phyloP scores from a whole-genome alignment of 2,797 vertebrate species.

The Neopelma chrysocephalum region DNA sequence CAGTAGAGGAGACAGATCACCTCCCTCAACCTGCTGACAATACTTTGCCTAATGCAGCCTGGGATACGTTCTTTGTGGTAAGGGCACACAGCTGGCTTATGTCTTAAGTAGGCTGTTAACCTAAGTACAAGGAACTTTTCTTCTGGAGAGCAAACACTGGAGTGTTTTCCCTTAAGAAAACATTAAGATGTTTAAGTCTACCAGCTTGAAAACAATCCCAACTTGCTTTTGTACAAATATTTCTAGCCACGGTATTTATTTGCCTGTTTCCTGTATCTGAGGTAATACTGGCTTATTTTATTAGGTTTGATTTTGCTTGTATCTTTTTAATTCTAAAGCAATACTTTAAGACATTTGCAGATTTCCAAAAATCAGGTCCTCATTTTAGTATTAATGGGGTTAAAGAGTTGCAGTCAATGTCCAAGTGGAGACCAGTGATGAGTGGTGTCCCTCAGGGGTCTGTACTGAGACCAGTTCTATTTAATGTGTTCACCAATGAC shows the following conservation, averaged over 20 bases:
- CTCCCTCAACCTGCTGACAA: neutral
- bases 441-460: neutral
- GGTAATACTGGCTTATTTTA: neutral
- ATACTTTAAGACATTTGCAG: neutral
- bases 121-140: neutral
- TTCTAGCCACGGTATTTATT: neutral
- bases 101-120: neutral
- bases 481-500: neutral
- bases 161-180: neutral
- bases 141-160: neutral
- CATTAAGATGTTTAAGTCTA: neutral
- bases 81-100: neutral
- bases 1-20: accelerated
- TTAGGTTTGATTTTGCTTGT: neutral
- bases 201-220: neutral
- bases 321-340: neutral
- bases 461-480: neutral
- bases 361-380: neutral
- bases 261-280: neutral
- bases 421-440: neutral
- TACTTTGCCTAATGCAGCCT: neutral
- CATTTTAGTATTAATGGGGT: neutral
- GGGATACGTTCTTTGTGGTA: neutral
- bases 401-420: neutral
- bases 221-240: neutral